Base-by-base conservation (phyloP, 1,140 invertebrate species). In the Schlechtendalia chinensis region DNA sequence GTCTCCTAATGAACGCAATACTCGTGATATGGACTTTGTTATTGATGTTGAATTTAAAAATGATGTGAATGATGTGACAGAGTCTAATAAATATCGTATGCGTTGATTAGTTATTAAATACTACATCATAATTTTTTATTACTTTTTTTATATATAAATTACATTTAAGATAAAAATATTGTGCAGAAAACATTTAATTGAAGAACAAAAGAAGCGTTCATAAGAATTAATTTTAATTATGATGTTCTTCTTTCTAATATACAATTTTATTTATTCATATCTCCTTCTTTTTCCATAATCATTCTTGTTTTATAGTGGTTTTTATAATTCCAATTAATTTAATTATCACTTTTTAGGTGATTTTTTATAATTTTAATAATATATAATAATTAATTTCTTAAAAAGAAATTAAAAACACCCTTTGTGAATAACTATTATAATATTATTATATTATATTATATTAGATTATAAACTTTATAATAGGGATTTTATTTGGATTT, bases 31-130 rank as follows among this genome's bases (percentile, higher is more conserved):
- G 69, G 98, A 99, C 87, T 98, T 99, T 87, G 91, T 91, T 69
- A 92, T 99, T 75, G 91, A 95, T 84, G 89, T 99, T 32, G 91
- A 96, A 84, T 99, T 99, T 87, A 93, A 97, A 83, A 98, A 98
- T 56, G 96, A 99, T 86, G 88, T 98, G 75, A 95, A 94, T 82
- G 90, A 94, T 85, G 90, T 98, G 80, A 89, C 92, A 75, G 96
- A 98, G 87, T 91, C 90, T 77, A 97, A 98, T 85, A 90, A 91
- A 81, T 99, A 99, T 85, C 90, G 96, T 84, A 99, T 99, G 98
- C 96, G 97, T 87, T 99, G 45, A 77, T 75, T 67, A 58, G n/a
- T 14, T n/a, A 39, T 32, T 39, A 75, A n/a, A 75, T 22, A 75
- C 5, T 27, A 45, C n/a, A 8, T 22, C 39, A 17, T 39, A 45